phyloP scores from a whole-genome alignment of 1,140 invertebrate genomes.

The Drosophila paulistorum region DNA sequence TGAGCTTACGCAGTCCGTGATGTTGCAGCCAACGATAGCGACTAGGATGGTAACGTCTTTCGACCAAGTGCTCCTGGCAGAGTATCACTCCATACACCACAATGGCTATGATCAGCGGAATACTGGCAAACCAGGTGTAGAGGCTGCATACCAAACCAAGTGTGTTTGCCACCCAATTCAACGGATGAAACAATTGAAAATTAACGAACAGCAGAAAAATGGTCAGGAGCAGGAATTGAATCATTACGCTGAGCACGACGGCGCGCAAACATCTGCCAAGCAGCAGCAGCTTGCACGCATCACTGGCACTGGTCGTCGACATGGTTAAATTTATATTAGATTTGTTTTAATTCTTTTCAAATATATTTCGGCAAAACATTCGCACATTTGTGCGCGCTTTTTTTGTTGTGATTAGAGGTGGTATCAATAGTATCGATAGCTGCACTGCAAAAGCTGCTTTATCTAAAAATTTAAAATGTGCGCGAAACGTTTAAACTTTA shows the following conservation, averaged over 20 bases:
- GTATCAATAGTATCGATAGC: neutral
- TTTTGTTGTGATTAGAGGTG: slow-evolving; percentile 5
- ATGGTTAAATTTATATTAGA: neutral
- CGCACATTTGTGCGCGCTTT: slow-evolving; percentile 6
- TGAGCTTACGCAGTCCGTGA: slow-evolving; percentile 54
- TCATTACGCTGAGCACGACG: slow-evolving; percentile 52
- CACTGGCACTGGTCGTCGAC: slow-evolving; percentile 28
- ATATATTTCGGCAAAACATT: neutral
- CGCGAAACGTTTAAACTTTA: too few species aligned
- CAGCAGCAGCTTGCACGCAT: slow-evolving; percentile 48
- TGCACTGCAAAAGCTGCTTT: too few species aligned
- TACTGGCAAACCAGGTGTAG: slow-evolving; percentile 84
- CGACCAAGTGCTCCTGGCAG: slow-evolving; percentile 85
- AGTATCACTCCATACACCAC: slow-evolving; percentile 85
- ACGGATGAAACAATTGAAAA: slow-evolving; percentile 84
- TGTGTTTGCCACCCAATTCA: slow-evolving; percentile 84
- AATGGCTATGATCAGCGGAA: slow-evolving; percentile 84
- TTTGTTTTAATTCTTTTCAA: neutral
- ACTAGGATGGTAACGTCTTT: slow-evolving; percentile 83
- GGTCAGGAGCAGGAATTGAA: slow-evolving; percentile 83
- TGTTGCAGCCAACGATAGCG: slow-evolving; percentile 84
- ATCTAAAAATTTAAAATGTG: too few species aligned
- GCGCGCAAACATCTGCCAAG: slow-evolving; percentile 62
- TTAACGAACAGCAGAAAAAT: slow-evolving; percentile 85
- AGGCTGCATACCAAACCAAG: slow-evolving; percentile 84